Percentiles rank a stretch among this genome's conserved stretches.
Evolutionary conservation across 2,797 vertebrate species (phyloP).

Genomic region (Buphagus erythrorhynchus): DNA sequence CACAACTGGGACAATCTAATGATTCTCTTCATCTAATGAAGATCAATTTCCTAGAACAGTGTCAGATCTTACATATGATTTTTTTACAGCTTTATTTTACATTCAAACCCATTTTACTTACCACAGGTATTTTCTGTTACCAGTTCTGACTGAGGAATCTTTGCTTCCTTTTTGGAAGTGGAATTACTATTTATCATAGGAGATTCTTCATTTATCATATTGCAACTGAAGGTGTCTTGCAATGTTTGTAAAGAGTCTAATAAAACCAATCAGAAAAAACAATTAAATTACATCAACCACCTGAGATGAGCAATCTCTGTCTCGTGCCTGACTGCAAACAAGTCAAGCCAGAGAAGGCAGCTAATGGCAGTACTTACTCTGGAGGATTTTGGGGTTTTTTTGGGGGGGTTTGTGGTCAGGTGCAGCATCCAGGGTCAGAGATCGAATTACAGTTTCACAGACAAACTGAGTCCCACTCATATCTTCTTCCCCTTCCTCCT

Average conservation of each 20-base stretch:
- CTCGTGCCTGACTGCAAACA: not conserved
- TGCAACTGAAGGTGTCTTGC: constrained; percentile 22
- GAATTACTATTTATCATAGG: not conserved
- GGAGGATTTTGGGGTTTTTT: constrained; percentile 67
- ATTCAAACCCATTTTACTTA: constrained; percentile 5
- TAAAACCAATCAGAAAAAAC: not conserved
- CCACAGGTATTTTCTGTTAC: not conserved
- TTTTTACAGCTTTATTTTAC: not conserved
- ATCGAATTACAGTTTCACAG: constrained; percentile 96
- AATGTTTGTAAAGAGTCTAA: not conserved
- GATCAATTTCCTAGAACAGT: not conserved
- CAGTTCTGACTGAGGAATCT: not conserved
- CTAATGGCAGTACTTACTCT: constrained; percentile 74
- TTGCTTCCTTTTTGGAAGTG: not conserved
- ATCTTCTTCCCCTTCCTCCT: constrained; percentile 92
- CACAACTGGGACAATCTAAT: not conserved
- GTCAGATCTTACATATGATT: not conserved
- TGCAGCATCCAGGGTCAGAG: constrained; percentile 92
- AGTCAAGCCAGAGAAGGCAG: not conserved
- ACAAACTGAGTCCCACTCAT: constrained; percentile 98
- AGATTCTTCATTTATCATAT: not conserved
- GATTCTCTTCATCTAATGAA: not conserved
- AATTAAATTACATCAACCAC: not conserved
- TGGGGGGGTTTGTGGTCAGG: constrained; percentile 90
- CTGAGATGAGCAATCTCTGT: not conserved